Conservation (phyloP, 2,888 invertebrate genomes). For the Drosophila koepferae region DNA sequence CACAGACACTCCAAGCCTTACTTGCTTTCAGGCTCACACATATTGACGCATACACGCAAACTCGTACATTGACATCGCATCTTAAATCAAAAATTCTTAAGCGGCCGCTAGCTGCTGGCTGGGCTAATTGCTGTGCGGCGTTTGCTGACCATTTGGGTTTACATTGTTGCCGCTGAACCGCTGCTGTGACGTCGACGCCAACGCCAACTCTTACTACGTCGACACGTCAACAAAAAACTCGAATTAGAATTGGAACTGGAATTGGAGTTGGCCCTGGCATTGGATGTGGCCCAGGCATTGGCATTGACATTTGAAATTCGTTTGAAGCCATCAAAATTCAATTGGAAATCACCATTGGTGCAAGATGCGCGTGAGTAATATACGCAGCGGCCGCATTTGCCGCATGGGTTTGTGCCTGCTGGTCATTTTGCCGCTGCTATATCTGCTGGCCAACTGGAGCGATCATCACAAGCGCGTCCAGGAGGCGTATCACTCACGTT, state of each 20-base stretch:
- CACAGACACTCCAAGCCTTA: constrained; percentile 29
- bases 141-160: constrained; percentile 24
- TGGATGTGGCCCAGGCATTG: neutral
- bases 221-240: constrained; percentile 48
- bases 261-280: neutral
- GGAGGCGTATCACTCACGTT: constrained; percentile 79
- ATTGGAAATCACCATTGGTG: neutral
- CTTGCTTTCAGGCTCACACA: constrained; percentile 29
- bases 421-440: constrained; percentile 87
- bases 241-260: neutral
- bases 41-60: constrained; percentile 24
- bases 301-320: neutral
- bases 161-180: constrained; percentile 31
- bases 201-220: constrained; percentile 12
- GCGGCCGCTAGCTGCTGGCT: constrained; percentile 17
- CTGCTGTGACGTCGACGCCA: constrained; percentile 11
- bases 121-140: constrained; percentile 31
- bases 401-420: constrained; percentile 86
- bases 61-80: constrained; percentile 39
- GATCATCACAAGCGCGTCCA: constrained; percentile 85
- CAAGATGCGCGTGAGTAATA: constrained; percentile 87
- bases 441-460: constrained; percentile 88
- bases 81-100: constrained; percentile 30
- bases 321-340: neutral
- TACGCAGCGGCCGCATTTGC: constrained; percentile 87